Conservation (phyloP, 2,888 invertebrate genomes). For the Drosophila acutilabella region DNA sequence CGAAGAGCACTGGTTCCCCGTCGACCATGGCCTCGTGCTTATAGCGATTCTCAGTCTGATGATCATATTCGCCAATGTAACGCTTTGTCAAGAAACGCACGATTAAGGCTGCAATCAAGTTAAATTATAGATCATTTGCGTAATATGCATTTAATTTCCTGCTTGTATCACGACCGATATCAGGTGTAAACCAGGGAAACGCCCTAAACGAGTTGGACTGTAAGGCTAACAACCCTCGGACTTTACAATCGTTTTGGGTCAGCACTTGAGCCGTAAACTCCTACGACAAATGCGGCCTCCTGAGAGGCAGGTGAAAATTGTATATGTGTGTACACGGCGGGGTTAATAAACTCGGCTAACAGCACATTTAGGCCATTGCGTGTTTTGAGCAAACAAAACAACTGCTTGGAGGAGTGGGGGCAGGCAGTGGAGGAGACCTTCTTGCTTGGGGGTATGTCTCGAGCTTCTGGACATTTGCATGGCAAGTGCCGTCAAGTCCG, state of each 20-base stretch:
- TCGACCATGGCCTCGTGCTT: constrained; percentile 95
- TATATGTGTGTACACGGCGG: constrained; percentile 43
- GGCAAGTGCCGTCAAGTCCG: constrained; percentile 60
- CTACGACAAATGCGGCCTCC: constrained; percentile 35
- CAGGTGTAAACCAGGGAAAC: constrained; percentile 70
- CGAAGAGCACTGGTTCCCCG: constrained; percentile 94
- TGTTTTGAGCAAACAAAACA: constrained; percentile 63
- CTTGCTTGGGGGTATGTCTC: constrained; percentile 14
- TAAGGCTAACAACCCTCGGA: not conserved
- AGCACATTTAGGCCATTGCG: constrained; percentile 76
- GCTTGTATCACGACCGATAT: constrained; percentile 19
- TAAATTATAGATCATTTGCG: constrained; percentile 33
- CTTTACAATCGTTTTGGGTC: not conserved
- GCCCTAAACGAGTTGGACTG: constrained; percentile 33
- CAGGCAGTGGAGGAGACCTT: not conserved
- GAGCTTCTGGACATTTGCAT: constrained; percentile 65
- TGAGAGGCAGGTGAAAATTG: constrained; percentile 60
- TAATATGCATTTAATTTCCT: constrained; percentile 49
- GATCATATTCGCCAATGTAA: constrained; percentile 97
- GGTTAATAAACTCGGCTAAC: constrained; percentile 74
- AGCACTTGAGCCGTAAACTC: not conserved
- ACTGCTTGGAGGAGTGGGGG: not conserved
- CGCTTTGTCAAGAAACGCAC: constrained; percentile 96
- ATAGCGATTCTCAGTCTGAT: constrained; percentile 96
- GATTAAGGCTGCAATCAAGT: constrained; percentile 89